A percentile compares a stretch with the other conserved stretches of the same genome.
phyloP scores from a whole-genome alignment of 1,140 invertebrate genomes.

The Phenacoccus solenopsis region DNA sequence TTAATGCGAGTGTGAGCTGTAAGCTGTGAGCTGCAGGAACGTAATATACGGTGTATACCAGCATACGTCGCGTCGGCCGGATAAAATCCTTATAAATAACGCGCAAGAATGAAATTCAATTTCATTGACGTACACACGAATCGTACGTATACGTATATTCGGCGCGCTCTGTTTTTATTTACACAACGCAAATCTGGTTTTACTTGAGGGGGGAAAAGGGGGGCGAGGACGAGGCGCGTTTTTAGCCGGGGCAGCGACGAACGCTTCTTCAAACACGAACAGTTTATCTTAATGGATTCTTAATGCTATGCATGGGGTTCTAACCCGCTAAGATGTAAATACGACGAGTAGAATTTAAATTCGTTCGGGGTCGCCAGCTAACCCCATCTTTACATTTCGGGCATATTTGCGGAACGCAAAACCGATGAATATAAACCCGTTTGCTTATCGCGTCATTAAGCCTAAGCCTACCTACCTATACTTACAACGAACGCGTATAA shows the following conservation, averaged over 20 bases:
- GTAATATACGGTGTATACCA: no score
- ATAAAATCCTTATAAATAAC: background rate
- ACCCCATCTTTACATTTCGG: constrained; percentile 1
- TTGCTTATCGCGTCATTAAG: background rate
- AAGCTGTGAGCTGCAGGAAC: no score
- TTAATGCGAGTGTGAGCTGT: no score
- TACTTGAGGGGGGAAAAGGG: background rate
- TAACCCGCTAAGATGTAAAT: background rate
- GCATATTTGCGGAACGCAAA: constrained; percentile 1
- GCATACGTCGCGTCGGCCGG: background rate
- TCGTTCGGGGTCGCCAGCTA: background rate
- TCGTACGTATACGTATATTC: no score
- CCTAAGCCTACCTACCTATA: background rate
- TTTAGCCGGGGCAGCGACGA: background rate
- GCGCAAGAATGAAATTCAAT: background rate
- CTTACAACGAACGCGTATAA: background rate
- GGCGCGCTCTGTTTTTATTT: background rate
- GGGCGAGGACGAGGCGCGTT: no score
- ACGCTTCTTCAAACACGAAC: background rate
- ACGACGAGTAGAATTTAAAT: constrained; percentile 3
- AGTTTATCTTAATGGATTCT: constrained; percentile 3
- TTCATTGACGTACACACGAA: background rate
- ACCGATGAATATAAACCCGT: constrained; percentile 1
- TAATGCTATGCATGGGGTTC: constrained; percentile 1
- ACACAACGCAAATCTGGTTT: background rate